A percentile compares a stretch with the other conserved stretches of the same genome.
Evolutionary conservation across 2,113 vertebrate species (phyloP).

Genomic region (Zapornia atra): DNA sequence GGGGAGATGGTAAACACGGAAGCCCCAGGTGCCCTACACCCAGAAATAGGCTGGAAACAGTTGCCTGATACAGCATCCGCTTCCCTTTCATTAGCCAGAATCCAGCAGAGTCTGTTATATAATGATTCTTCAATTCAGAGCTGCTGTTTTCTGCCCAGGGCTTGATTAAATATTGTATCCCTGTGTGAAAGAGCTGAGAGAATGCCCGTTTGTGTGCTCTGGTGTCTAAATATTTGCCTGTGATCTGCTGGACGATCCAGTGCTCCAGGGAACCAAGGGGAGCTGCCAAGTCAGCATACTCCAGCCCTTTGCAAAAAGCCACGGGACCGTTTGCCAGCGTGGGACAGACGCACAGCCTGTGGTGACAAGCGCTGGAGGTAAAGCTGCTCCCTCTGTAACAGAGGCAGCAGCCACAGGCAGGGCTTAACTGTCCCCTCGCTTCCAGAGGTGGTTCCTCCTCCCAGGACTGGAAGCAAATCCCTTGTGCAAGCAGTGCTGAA

Average conservation of each 20-base stretch:
- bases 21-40: background rate
- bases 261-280: background rate
- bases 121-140: background rate
- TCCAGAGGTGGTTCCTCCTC: background rate
- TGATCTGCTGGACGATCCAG: background rate
- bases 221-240: conserved; percentile 13
- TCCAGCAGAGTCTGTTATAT: background rate
- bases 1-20: background rate
- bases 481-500: background rate
- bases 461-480: background rate
- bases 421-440: background rate
- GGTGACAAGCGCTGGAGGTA: background rate
- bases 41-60: background rate
- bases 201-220: background rate
- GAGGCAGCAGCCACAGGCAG: background rate
- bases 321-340: rapidly evolving
- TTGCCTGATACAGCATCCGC: rapidly evolving
- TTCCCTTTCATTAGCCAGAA: background rate
- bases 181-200: background rate
- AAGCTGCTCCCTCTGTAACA: background rate
- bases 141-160: background rate
- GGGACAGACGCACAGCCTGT: background rate
- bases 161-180: background rate
- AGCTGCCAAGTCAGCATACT: background rate
- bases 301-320: background rate